Conservation (phyloP, 2,888 invertebrate species). For the Timandra comae region DNA sequence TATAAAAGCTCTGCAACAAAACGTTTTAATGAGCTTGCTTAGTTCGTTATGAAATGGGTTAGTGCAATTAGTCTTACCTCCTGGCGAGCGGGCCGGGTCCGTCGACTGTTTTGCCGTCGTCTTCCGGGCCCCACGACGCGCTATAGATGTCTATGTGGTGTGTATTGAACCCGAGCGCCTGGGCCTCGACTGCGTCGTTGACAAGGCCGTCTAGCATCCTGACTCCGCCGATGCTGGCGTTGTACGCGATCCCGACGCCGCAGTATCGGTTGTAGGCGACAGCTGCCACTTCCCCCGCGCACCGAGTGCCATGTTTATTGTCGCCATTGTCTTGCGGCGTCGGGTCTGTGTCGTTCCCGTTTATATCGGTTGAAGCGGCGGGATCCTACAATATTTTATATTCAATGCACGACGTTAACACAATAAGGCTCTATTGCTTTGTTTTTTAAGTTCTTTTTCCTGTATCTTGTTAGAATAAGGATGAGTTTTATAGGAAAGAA, state of each 20-base stretch:
- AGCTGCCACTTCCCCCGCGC: slow-evolving; percentile 98
- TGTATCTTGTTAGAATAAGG: neutral
- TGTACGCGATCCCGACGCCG: slow-evolving; percentile 97
- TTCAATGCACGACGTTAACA: neutral
- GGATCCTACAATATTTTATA: slow-evolving; percentile 82
- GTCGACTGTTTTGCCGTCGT: slow-evolving; percentile 97
- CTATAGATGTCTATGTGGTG: slow-evolving; percentile 97
- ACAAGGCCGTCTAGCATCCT: slow-evolving; percentile 98
- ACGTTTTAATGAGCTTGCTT: slow-evolving; percentile 58
- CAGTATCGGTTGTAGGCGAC: slow-evolving; percentile 97
- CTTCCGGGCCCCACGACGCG: slow-evolving; percentile 98
- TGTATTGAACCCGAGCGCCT: slow-evolving; percentile 93
- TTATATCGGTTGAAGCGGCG: slow-evolving; percentile 96
- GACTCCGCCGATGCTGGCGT: slow-evolving; percentile 96
- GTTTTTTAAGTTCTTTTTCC: neutral
- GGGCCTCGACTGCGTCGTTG: slow-evolving; percentile 96
- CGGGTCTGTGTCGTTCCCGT: slow-evolving; percentile 97
- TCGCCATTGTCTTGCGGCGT: slow-evolving; percentile 99
- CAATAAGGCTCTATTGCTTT: neutral
- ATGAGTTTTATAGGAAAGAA: slow-evolving; percentile 1
- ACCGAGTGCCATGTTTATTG: slow-evolving; percentile 99
- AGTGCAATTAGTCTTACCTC: slow-evolving; percentile 39
- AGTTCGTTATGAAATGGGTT: slow-evolving; percentile 10
- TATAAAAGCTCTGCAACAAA: slow-evolving; percentile 87
- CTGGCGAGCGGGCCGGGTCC: slow-evolving; percentile 95